Evolutionary conservation across 2,888 invertebrate genomes (phyloP).

Genomic region (Apamea crenata): DNA sequence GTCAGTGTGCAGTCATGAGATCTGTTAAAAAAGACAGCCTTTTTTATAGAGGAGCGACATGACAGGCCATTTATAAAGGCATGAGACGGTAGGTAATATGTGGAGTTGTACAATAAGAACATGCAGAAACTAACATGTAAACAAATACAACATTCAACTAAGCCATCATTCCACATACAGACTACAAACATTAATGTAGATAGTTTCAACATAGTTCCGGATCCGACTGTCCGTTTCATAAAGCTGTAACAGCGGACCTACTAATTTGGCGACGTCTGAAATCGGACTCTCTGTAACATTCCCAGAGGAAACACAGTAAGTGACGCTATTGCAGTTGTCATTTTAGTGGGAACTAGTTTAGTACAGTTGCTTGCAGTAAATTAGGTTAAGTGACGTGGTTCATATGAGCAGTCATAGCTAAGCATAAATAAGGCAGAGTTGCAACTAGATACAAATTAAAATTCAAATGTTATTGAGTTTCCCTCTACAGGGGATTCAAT

Average conservation of each 20-base stretch:
- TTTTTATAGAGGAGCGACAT: too few species aligned
- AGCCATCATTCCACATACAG: not conserved
- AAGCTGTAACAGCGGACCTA: slow-evolving; percentile 37
- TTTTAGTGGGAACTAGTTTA: slow-evolving; percentile 56
- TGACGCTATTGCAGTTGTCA: slow-evolving; percentile 67
- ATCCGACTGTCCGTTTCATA: slow-evolving; percentile 22
- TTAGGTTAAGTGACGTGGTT: slow-evolving; percentile 44
- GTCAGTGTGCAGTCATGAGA: not conserved
- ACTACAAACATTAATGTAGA: not conserved
- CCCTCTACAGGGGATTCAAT: not conserved
- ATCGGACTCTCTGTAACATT: slow-evolving; percentile 61
- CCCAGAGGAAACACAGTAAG: slow-evolving; percentile 73
- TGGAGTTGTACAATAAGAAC: too few species aligned
- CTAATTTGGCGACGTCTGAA: slow-evolving; percentile 56
- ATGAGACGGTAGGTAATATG: too few species aligned
- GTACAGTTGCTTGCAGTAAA: slow-evolving; percentile 30
- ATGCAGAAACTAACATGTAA: too few species aligned
- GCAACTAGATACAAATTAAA: not conserved
- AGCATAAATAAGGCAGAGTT: not conserved
- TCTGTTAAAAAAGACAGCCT: not conserved
- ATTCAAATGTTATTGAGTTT: not conserved
- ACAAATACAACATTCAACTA: not conserved
- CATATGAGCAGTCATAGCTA: not conserved
- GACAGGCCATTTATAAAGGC: too few species aligned
- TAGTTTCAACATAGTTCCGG: slow-evolving; percentile 28